A percentile compares a stretch with the other conserved stretches of the same genome.
phyloP scores from a whole-genome alignment of 2,113 vertebrate genomes.

The Larimichthys polyactis region DNA sequence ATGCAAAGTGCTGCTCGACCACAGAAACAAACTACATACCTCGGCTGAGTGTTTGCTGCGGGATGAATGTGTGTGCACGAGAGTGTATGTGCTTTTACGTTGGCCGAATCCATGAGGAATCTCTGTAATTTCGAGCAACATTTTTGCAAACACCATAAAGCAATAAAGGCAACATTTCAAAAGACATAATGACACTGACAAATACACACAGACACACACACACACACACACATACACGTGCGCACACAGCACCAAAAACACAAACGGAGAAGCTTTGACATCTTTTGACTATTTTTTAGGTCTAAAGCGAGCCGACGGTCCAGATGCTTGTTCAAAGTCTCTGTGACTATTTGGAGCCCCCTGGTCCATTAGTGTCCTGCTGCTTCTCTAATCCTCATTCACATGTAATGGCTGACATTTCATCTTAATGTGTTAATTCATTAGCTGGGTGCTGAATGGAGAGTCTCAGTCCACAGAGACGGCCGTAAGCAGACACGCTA shows the following conservation, averaged over 20 bases:
- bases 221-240: constrained; percentile 7
- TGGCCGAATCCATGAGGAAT: constrained; percentile 67
- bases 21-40: constrained; percentile 68
- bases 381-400: constrained; percentile 88
- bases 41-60: constrained; percentile 46
- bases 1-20: constrained; percentile 69
- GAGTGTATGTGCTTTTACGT: constrained; percentile 2
- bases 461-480: constrained; percentile 71
- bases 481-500: constrained; percentile 72
- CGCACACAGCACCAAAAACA: constrained; percentile 29
- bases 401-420: constrained; percentile 85
- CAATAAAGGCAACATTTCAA: constrained; percentile 74
- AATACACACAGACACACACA: constrained; percentile 19
- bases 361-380: constrained; percentile 85
- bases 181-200: constrained; percentile 20
- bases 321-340: constrained; percentile 81
- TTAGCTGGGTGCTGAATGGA: constrained; percentile 75
- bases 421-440: constrained; percentile 85
- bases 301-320: constrained; percentile 44
- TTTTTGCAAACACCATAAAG: constrained; percentile 83
- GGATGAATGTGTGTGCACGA: constrained; percentile 19
- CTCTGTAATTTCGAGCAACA: constrained; percentile 53
- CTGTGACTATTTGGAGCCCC: constrained; percentile 60
- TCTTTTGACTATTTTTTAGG: constrained; percentile 42
- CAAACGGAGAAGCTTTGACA: not conserved